Conservation (phyloP, 2,888 invertebrate genomes). For the Macaria liturata region DNA sequence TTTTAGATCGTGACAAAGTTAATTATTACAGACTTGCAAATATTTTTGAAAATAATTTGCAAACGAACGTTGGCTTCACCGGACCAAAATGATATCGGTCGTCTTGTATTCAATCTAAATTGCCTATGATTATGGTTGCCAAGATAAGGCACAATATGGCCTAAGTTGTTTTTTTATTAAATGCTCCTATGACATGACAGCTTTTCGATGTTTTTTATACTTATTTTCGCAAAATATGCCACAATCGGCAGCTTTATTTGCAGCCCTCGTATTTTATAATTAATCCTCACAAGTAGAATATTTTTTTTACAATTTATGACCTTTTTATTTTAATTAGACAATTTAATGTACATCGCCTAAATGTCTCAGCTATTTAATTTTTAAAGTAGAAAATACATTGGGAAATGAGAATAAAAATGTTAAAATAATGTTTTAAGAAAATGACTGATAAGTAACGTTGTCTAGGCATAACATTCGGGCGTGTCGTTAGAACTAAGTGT, state of each 20-base stretch:
- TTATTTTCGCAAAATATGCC: not conserved
- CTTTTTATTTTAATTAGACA: slow-evolving; percentile 8
- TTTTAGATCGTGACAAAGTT: too few relatives aligned
- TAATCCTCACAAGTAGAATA: slow-evolving; percentile 9
- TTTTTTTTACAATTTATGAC: slow-evolving; percentile 5
- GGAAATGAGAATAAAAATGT: slow-evolving; percentile 39
- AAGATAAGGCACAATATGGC: too few relatives aligned
- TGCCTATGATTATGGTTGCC: too few relatives aligned
- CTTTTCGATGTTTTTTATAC: not conserved
- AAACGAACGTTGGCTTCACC: too few relatives aligned
- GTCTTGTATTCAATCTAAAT: too few relatives aligned
- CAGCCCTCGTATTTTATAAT: slow-evolving; percentile 6
- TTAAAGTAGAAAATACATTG: slow-evolving; percentile 29
- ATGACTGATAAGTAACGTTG: slow-evolving; percentile 73
- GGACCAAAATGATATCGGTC: too few relatives aligned
- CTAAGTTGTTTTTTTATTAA: too few relatives aligned
- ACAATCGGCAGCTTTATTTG: not conserved
- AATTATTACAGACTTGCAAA: too few relatives aligned
- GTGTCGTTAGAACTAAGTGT: slow-evolving; percentile 24
- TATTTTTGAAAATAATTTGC: too few relatives aligned
- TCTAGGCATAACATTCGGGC: slow-evolving; percentile 51
- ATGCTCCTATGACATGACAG: not conserved
- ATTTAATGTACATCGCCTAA: slow-evolving; percentile 19
- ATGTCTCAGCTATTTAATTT: slow-evolving; percentile 13
- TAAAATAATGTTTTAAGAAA: slow-evolving; percentile 64